Evolutionary conservation across 2,888 invertebrate species (phyloP), one percentile per base, ranked within the genome.

Genomic region (Erebia palarica): DNA sequence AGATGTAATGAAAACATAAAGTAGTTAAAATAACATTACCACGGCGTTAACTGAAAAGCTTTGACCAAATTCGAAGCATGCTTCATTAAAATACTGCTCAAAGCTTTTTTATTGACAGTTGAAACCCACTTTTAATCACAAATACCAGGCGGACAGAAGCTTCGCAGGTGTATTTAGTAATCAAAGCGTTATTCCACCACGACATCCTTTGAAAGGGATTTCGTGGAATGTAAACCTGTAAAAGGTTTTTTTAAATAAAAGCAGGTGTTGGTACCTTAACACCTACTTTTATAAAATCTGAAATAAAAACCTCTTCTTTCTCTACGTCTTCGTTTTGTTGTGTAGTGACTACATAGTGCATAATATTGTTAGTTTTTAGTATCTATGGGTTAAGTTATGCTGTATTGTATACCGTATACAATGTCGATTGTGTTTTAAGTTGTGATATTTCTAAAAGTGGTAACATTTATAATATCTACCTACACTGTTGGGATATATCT

Each of bases 131-230:
- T 21, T 63, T 63, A 63, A 63, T 63, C 49, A 63, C 18, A 44
- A 16, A 61, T 63, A 49, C 49, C 49, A 49, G 21, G 70, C 65
- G 60, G 57, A 55, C 57, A 65, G 44, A 47, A 36, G 47, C 65
- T 49, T n/a, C 55, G 55, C 65, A 55, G 64, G 63, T 49, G 21
- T 60, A 53, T 68, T 63, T 57, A 53, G 57, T 68, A 70, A 70
- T 70, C 70, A 70, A 70, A 70, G 68, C 57, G 57, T 53, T 14
- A 57, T 68, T 61, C 42, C 57, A 65, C 64, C 51, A 55, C 59
- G 64, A 42, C 3, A 65, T 70, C 68, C 73, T 70, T 68, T 70
- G 55, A 65, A 53, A 53, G 61, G 57, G 55, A 65, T 73, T 70
- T 68, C 57, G 70, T 70, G 65, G 70, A 70, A 73, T 68, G 68